These are phyloP conservation scores for Heliornis fulica DNA, from an alignment of 2,113 vertebrate species.

Conservation along the genomic window DNA sequence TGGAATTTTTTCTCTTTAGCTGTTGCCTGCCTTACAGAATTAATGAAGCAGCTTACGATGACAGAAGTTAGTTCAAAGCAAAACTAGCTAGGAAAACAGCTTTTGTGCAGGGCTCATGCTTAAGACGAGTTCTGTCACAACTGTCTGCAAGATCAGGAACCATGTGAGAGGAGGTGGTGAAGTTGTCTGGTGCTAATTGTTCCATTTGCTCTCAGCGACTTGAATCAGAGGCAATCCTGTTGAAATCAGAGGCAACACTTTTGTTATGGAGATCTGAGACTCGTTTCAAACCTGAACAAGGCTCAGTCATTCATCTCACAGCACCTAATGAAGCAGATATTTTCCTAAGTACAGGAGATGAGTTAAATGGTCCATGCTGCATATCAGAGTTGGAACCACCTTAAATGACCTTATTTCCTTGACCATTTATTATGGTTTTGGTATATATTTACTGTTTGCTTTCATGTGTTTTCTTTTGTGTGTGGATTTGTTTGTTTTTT, in stretches of 20 bases:
- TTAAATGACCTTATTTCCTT: not conserved
- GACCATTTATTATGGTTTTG: not conserved
- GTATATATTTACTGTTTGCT: not conserved
- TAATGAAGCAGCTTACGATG: slow-evolving; percentile 24
- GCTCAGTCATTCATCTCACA: not conserved
- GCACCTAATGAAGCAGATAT: not conserved
- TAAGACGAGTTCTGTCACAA: slow-evolving; percentile 34
- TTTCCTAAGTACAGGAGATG: not conserved
- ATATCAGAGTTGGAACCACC: not conserved
- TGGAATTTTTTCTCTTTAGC: not conserved
- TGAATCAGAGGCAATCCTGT: slow-evolving; percentile 16
- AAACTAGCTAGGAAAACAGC: slow-evolving; percentile 19
- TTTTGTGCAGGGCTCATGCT: not conserved
- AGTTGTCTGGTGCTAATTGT: slow-evolving; percentile 43
- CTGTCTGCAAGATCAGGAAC: slow-evolving; percentile 34
- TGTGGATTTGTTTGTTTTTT: too few species aligned
- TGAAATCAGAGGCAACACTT: not conserved
- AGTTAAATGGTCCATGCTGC: not conserved
- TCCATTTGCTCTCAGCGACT: not conserved
- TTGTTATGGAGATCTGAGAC: not conserved
- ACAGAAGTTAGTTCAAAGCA: slow-evolving; percentile 51
- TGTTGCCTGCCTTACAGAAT: not conserved
- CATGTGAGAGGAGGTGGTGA: not conserved
- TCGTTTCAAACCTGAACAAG: not conserved
- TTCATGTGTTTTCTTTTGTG: not conserved